Evolutionary conservation across 2,113 vertebrate genomes (phyloP).

Genomic region (Ctenomys sociabilis): DNA sequence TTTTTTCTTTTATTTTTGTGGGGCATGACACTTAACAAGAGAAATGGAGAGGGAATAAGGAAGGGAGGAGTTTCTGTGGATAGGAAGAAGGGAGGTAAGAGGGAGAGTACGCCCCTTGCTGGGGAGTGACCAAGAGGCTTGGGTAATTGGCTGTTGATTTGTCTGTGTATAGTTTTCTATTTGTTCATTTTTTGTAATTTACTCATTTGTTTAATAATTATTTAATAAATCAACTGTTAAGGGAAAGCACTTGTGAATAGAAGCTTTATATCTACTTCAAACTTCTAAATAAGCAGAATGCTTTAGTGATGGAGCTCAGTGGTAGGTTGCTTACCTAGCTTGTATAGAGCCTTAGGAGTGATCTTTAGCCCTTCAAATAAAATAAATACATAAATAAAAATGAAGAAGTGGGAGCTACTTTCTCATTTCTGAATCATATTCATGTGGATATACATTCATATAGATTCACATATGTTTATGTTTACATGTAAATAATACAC

Average conservation of each 20-base stretch:
- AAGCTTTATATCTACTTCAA: not conserved
- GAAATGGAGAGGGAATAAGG: not conserved
- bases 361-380: not conserved
- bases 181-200: not conserved
- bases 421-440: not conserved
- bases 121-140: not conserved
- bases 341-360: not conserved
- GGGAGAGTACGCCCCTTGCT: not conserved
- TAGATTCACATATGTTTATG: not conserved
- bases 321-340: not conserved
- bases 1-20: slow-evolving; percentile 8
- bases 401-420: not conserved
- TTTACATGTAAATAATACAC: not conserved
- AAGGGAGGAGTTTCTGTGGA: not conserved
- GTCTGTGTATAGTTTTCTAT: not conserved
- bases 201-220: not conserved
- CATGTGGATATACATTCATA: not conserved
- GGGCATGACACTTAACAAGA: not conserved
- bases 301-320: not conserved
- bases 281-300: not conserved
- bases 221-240: not conserved
- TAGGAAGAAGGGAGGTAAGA: not conserved
- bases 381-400: not conserved
- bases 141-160: not conserved
- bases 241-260: not conserved